Evolutionary conservation across 2,113 vertebrate species (phyloP), one percentile per base, ranked within the genome.

Genomic region (Syrrhaptes paradoxus): DNA sequence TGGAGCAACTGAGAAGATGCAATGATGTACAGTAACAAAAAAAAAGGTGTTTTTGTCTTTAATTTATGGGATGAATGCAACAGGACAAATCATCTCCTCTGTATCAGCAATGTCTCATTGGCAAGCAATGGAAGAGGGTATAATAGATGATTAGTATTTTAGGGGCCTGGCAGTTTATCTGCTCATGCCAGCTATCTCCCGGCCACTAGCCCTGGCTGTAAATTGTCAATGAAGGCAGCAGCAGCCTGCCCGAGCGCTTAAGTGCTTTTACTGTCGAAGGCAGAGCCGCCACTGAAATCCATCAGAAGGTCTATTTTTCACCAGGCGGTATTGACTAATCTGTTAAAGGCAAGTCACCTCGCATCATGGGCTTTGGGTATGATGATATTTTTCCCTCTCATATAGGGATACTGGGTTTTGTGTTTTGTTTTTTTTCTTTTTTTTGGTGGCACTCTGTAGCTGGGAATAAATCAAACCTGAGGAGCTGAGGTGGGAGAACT

Each of bases 271-370:
- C 93, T 91, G 8, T 88, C 94, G 59, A 22, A 72, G 89, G 86
- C 82, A 90, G 68, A 76, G 78, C 61, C 82, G 90, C 36, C 79
- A 59, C 54, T 17, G 46, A 75, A 71, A 94, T 71, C 93, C 93
- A 89, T 75, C 84, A 78, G 75, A 46, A 85, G 76, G 80, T 79
- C 80, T 78, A 52, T 91, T 96, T 85, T 83, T 86, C 87, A 85
- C 67, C 76, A 29, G 67, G 85, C 29, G 3, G 43, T 55, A 82
- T 67, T 93, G 90, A 82, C 80, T 79, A 16, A 91, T 93, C 87
- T 62, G 67, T 89, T 93, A 86, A 61, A 93, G 57, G 80, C 84
- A 74, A 90, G 87, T 70, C 87, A 36, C 75, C 45, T 78, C 87
- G 78, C 87, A 71, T 81, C 80, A 51, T n/a, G 41, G 87, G 36